These are phyloP conservation scores for Mastacembelus armatus DNA, from an alignment of 2,797 vertebrate species.

Conservation along the genomic window DNA sequence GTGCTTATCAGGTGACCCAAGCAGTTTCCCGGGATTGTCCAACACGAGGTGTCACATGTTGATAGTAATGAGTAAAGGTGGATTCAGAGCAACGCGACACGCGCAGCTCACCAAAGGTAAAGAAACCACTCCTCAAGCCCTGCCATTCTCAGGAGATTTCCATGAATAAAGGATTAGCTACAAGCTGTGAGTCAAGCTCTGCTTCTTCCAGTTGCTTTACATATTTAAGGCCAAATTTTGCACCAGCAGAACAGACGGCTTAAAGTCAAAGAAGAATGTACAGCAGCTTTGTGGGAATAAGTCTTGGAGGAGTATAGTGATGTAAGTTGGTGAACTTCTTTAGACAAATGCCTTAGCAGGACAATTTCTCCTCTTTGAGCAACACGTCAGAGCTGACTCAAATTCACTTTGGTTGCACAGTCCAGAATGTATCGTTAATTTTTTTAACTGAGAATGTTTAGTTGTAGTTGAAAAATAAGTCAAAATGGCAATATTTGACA, in stretches of 20 bases:
- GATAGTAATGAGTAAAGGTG: slow-evolving; percentile 54
- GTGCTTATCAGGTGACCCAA: slow-evolving; percentile 57
- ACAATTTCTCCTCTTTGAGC: slow-evolving; percentile 25
- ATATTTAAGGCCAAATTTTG: slow-evolving; percentile 76
- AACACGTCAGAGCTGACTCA: slow-evolving; percentile 7
- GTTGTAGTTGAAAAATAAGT: too few species aligned
- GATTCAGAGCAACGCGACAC: slow-evolving; percentile 53
- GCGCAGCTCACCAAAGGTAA: slow-evolving; percentile 58
- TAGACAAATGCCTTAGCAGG: slow-evolving; percentile 10
- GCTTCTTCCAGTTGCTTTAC: slow-evolving; percentile 77
- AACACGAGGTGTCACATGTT: slow-evolving; percentile 35
- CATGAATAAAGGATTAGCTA: slow-evolving; percentile 81
- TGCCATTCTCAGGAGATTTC: slow-evolving; percentile 75
- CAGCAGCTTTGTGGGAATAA: slow-evolving; percentile 52
- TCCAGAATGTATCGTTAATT: too few species aligned
- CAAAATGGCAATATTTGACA: too few species aligned
- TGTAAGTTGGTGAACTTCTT: slow-evolving; percentile 36
- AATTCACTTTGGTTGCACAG: slow-evolving; percentile 2
- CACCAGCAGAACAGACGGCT: slow-evolving; percentile 68
- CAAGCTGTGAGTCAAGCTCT: slow-evolving; percentile 79
- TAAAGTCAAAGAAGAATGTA: slow-evolving; percentile 71
- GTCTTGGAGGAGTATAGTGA: slow-evolving; percentile 43
- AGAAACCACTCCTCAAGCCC: slow-evolving; percentile 59
- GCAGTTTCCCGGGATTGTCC: slow-evolving; percentile 44
- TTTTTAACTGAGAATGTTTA: too few species aligned